phyloP scores from a whole-genome alignment of 2,113 vertebrate genomes.

The Siniperca chuatsi region DNA sequence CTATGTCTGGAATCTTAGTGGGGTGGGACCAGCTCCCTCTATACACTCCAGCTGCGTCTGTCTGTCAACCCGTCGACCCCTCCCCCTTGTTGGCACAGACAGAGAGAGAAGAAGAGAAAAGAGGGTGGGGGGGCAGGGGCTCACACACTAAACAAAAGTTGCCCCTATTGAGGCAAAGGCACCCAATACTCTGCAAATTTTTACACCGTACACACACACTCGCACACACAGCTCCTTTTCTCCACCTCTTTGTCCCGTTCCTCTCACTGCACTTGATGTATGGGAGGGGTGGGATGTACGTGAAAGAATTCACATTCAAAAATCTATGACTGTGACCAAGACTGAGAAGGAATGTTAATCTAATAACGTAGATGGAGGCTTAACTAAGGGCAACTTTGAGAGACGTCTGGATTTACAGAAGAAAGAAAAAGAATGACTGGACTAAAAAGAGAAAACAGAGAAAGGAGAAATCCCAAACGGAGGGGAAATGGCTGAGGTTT shows the following conservation, averaged over 20 bases:
- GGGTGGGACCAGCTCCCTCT: conserved; percentile 70
- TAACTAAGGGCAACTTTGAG: conserved; percentile 58
- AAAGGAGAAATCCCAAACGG: conserved; percentile 67
- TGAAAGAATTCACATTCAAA: conserved; percentile 79
- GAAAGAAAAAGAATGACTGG: conserved; percentile 63
- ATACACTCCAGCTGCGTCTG: conserved; percentile 76
- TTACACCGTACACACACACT: conserved; percentile 67
- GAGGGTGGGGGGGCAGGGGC: conserved; percentile 27
- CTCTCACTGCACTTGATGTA: conserved; percentile 75
- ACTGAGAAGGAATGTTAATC: conserved; percentile 82
- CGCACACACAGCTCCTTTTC: conserved; percentile 52
- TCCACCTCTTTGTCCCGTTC: conserved; percentile 74
- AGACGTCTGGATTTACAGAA: conserved; percentile 51
- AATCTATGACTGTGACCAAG: conserved; percentile 73
- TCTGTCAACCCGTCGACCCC: conserved; percentile 71
- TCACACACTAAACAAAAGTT: conserved; percentile 77
- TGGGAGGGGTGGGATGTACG: conserved; percentile 66
- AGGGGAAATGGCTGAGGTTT: conserved; percentile 73
- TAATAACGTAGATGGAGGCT: conserved; percentile 74
- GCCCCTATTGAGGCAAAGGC: conserved; percentile 63
- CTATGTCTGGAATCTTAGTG: conserved; percentile 61
- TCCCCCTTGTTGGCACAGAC: conserved; percentile 75
- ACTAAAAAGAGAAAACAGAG: conserved; percentile 60
- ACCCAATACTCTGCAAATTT: conserved; percentile 72
- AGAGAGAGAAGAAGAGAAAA: conserved; percentile 46